A percentile compares a stretch with the other conserved stretches of the same genome.
Evolutionary conservation across 1,140 invertebrate species (phyloP).

Genomic region (Drosophila ohnishii): DNA sequence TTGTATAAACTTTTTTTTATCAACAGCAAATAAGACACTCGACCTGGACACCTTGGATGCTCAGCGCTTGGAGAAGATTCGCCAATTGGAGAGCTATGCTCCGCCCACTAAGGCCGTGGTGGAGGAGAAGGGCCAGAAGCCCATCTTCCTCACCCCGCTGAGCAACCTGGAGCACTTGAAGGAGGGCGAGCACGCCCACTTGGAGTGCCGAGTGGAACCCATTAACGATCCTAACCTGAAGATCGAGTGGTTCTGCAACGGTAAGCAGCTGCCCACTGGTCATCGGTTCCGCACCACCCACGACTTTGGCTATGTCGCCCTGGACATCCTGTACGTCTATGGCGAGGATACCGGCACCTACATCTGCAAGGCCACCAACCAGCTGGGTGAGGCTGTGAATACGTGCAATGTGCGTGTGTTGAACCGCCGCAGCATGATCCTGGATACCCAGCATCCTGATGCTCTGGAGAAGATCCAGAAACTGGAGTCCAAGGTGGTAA

Average conservation of each 20-base stretch:
- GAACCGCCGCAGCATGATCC: conserved; percentile 91
- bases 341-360: conserved; percentile 97
- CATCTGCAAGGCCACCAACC: conserved; percentile 96
- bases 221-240: conserved; percentile 97
- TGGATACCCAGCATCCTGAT: conserved; percentile 96
- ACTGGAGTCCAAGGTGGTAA: conserved; percentile 92
- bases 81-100: conserved; percentile 92
- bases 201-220: conserved; percentile 97
- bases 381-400: conserved; percentile 95
- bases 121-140: conserved; percentile 90
- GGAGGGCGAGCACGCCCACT: conserved; percentile 95
- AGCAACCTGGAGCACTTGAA: conserved; percentile 93
- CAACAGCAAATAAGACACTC: conserved; percentile 90
- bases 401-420: conserved; percentile 93
- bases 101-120: conserved; percentile 89
- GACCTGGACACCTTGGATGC: conserved; percentile 95
- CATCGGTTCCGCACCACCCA: conserved; percentile 95
- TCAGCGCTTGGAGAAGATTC: conserved; percentile 93
- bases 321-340: conserved; percentile 97
- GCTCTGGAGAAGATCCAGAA: conserved; percentile 95
- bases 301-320: conserved; percentile 97
- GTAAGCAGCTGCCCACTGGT: conserved; percentile 90
- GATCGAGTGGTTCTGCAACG: conserved; percentile 98
- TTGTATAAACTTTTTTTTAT: conserved; percentile 10
- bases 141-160: conserved; percentile 93